phyloP scores from a whole-genome alignment of 2,113 vertebrate species.

The Rhodinocichla rosea region DNA sequence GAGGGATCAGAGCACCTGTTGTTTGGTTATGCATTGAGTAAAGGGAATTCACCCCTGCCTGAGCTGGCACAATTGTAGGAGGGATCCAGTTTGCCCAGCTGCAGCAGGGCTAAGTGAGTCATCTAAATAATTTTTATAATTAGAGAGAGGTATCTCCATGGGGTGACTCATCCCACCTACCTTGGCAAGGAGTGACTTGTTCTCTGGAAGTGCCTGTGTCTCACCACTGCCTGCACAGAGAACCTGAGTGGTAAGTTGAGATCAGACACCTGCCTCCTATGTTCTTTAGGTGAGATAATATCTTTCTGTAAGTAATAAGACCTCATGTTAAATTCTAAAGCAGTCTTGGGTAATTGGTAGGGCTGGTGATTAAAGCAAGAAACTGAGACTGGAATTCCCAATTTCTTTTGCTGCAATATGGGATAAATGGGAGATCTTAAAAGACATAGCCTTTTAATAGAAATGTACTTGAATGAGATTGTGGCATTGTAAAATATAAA shows the following conservation, averaged over 20 bases:
- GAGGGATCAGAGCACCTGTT: neutral
- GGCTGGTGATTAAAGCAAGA: neutral
- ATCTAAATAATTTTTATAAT: neutral
- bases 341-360: neutral
- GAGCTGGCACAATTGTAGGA: neutral
- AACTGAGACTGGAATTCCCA: neutral
- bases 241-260: neutral
- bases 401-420: neutral
- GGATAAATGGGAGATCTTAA: neutral
- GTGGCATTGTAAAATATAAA: neutral
- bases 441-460: neutral
- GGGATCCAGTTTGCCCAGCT: neutral
- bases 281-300: neutral
- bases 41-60: neutral
- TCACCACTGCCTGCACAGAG: neutral
- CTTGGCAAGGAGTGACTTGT: constrained; percentile 7
- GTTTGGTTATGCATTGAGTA: neutral
- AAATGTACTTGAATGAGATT: neutral
- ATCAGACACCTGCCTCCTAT: neutral
- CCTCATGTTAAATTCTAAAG: neutral
- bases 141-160: neutral
- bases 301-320: neutral
- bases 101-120: neutral
- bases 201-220: neutral
- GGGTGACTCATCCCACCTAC: constrained; percentile 29